These are phyloP conservation scores for Caenorhabditis remanei DNA, from an alignment of 1,140 invertebrate species.

Conservation along the genomic window DNA sequence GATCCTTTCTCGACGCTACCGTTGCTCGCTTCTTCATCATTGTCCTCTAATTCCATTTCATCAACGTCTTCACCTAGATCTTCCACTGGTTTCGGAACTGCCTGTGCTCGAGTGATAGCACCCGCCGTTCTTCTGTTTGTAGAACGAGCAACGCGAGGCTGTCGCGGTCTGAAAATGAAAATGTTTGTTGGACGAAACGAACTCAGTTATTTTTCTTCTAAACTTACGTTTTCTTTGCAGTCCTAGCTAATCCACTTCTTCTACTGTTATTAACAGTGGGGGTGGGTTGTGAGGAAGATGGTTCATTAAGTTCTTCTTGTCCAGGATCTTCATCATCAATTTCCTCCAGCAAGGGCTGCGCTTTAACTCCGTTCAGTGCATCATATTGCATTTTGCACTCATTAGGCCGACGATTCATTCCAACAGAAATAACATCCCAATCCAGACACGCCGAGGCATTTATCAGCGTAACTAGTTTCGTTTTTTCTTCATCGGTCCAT, in stretches of 20 bases:
- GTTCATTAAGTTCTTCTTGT: neutral
- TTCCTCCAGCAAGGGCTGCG: slow-evolving; percentile 8
- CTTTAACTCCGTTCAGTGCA: slow-evolving; percentile 24
- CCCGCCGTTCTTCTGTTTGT: neutral
- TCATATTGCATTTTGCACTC: slow-evolving; percentile 50
- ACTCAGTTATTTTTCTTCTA: neutral
- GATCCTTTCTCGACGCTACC: slow-evolving; percentile 20
- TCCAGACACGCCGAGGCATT: slow-evolving; percentile 21
- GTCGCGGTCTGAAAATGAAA: neutral
- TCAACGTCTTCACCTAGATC: slow-evolving; percentile 16
- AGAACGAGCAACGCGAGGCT: neutral
- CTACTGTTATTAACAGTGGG: neutral
- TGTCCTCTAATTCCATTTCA: slow-evolving; percentile 29
- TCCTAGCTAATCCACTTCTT: slow-evolving; percentile 26
- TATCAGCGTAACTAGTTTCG: neutral
- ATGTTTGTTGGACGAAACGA: neutral
- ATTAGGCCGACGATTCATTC: slow-evolving; percentile 36
- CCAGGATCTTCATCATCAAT: slow-evolving; percentile 9
- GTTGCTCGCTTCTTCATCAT: slow-evolving; percentile 6
- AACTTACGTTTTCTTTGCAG: slow-evolving; percentile 16
- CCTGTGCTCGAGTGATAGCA: slow-evolving; percentile 27
- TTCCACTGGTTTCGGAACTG: slow-evolving; percentile 5
- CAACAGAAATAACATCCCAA: neutral
- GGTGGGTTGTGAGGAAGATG: neutral
- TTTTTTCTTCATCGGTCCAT: slow-evolving; percentile 39